These are phyloP conservation scores for Melanaphis sacchari DNA, from an alignment of 1,140 invertebrate species.

Conservation along the genomic window DNA sequence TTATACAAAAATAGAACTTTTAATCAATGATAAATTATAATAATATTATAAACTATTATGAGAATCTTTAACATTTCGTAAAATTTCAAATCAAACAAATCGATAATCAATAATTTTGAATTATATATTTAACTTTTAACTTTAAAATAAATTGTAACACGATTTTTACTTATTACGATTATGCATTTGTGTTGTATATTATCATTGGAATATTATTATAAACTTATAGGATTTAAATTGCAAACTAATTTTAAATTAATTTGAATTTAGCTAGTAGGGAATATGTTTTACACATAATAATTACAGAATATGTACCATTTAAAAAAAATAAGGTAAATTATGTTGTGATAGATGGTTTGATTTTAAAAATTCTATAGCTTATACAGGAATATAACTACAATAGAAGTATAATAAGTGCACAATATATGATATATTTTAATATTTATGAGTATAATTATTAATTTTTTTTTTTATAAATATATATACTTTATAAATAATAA, in stretches of 20 bases:
- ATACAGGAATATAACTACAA: neutral
- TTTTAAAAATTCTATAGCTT: neutral
- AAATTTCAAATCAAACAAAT: neutral
- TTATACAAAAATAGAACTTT: neutral
- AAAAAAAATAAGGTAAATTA: neutral
- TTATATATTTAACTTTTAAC: neutral
- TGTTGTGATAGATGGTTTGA: neutral
- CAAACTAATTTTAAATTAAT: neutral
- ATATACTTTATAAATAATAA: neutral
- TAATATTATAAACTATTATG: neutral
- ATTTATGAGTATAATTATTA: neutral
- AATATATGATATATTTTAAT: no score
- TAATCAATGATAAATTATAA: neutral
- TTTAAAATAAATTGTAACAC: neutral
- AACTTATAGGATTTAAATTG: neutral
- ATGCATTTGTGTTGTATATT: neutral
- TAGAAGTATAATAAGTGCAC: neutral
- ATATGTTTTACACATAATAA: neutral
- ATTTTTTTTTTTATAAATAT: neutral
- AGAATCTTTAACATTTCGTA: neutral
- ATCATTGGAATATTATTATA: neutral
- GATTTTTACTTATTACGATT: neutral
- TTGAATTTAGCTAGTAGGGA: neutral
- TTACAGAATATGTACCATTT: no score
- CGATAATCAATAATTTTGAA: neutral